Base-by-base conservation (phyloP, 2,797 vertebrate genomes). In the Mustela erminea region DNA sequence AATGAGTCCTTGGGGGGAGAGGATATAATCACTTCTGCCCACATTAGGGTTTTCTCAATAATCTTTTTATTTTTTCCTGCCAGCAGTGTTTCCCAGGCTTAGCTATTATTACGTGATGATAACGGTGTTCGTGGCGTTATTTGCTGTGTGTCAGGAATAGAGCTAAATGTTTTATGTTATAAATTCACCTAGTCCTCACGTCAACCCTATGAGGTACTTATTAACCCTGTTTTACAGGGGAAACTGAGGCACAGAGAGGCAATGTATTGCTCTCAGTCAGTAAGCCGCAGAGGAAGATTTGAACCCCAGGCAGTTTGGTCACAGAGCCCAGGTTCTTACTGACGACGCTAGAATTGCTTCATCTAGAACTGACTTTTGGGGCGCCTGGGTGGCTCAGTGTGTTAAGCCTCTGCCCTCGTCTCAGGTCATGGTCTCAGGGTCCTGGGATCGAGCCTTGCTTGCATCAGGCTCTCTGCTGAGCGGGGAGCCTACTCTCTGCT, bases 301-400 rank as follows among this genome's bases (percentile, higher is more conserved):
- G 87, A 81, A 70, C 72, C 49, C 70, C 29, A 38, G 43, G 0
- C 38, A 17, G 60, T 77, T 75, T 80, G 66, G 17, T n/a, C 35
- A 21, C 58, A 52, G 43, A 35, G 58, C 38, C 35, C 27, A 68
- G 64, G 64, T 70, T 83, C 64, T 18, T 38, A 13, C n/a, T 41
- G 7, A 7, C 17, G 1, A 0, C 0, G 32, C 90, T 14, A 1
- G 14, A 0, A 12, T 41, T 41, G 17, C 64, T n/a, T 82, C 25
- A 27, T 64, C 9, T 49, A 41, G 15, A 8, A 70, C 32, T 14
- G 4, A 21, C 27, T 20, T 12, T 32, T 52, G 52, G 52, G 52
- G 17, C 52, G 1, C 52, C 15, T 52, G 17, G 52, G 52, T 52
- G 52, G 49, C 5, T 52, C 52, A 52, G 15, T 18, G 17, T 17